Evolutionary conservation across 1,140 invertebrate genomes (phyloP), one percentile per base, ranked within the genome.

Genomic region (Melitaea cinxia): DNA sequence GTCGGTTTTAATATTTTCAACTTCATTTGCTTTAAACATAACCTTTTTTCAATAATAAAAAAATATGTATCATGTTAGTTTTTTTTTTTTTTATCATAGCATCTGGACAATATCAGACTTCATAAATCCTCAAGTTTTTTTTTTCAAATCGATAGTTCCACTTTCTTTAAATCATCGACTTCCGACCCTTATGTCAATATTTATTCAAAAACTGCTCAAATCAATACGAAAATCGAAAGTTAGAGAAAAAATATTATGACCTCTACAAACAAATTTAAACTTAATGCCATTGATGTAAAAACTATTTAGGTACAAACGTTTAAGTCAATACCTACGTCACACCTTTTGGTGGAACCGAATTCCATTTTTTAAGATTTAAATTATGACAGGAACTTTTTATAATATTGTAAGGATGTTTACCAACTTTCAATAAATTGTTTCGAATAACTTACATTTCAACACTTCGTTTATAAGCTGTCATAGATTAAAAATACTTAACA

Each of bases 371-470:
- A 28, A 49, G 19, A 17, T 23, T 23, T 50, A 42, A 33, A 47
- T 24, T 47, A 15, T 21, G 56, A 21, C 17, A 12, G 33, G 47
- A 59, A 4, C 14, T 72, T 33, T 56, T 59, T 62, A 56, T 62
- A 28, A 55, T 54, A 63, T 6, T 1, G 7, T 12, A 68, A 71
- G 79, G 81, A 83, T 80, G 72, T 70, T 68, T 71, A 77, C 83
- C 82, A 80, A 79, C 76, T 78, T 78, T 75, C 78, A 78, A 84
- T 86, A 83, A 77, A 42, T 71, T 23, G 55, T 15, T 61, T 57
- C 60, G 73, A 59, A 83, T 83, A 83, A 76, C 75, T 84, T 79
- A 80, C 66, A 71, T 56, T 79, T 84, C 75, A 77, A 81, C 82
- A 79, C 82, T 72, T 84, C 68, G 68, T 82, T 75, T 5, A 77